Base-by-base conservation (phyloP, 1,140 invertebrate species). In the Bombus picipes region DNA sequence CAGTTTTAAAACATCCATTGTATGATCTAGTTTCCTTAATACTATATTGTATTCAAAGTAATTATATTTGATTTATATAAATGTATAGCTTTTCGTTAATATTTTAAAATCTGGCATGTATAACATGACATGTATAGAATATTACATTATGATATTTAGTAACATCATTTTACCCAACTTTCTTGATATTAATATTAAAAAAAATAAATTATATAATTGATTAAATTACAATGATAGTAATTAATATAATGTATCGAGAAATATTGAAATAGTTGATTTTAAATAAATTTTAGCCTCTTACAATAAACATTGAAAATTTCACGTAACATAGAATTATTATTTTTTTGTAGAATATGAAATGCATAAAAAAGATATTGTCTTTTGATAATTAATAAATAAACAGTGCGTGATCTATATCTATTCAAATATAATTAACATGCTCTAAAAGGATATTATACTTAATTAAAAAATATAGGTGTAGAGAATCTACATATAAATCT, bases 21-120 rank as follows among this genome's bases (percentile, higher is more conserved):
- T 39, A 32, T n/a, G 10, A 57, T n/a, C 13, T 47, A 15, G 12
- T 41, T 78, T 32, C 18, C 6, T 59, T 47, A 28, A 66, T 77
- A 10, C 68, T 77, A 8, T 22, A 41, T 78, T 41, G n/a, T 32
- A 78, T 70, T 83, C 18, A 34, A 18, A 59, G 6, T 53, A 70
- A 43, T 32, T 32, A 53, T 53, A 53, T 77, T 66, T 22, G 22
- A 5, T 77, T 83, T 70, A n/a, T 34, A 57, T 34, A 70, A 78
- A 78, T 57, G 32, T 39, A 34, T 41, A 25, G 34, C 43, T 57
- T 77, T 34, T 43, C 34, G 25, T 59, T 68, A 53, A 77, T 68
- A 57, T 57, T 83, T 70, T 18, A 39, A 53, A 57, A 70, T 77
- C 32, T 68, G 15, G 6, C 15, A 34, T 2, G 5, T 53, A 53